These are phyloP conservation scores for Lonchura striata DNA, from an alignment of 2,113 vertebrate genomes.

Conservation along the genomic window DNA sequence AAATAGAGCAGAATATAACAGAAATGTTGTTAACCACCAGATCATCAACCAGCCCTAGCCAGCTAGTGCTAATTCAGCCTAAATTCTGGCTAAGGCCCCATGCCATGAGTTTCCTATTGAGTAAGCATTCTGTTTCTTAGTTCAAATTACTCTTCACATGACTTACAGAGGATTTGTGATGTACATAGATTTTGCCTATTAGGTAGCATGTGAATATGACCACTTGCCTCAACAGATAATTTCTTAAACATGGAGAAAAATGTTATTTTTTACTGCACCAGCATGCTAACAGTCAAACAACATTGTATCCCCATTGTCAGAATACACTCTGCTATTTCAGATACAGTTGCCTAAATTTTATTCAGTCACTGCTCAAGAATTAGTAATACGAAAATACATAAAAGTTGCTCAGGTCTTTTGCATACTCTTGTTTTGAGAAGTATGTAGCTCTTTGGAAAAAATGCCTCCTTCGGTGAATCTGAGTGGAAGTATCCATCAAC, in stretches of 20 bases:
- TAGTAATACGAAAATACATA: background rate
- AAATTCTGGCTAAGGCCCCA: background rate
- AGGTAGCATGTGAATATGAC: background rate
- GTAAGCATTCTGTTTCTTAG: background rate
- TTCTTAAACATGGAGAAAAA: background rate
- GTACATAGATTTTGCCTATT: background rate
- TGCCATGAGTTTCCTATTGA: background rate
- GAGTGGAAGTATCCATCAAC: background rate
- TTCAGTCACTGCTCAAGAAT: background rate
- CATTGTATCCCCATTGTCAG: background rate
- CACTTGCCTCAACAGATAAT: background rate
- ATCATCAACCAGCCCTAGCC: background rate
- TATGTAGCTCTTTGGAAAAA: background rate
- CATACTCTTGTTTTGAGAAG: background rate
- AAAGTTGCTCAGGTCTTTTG: background rate
- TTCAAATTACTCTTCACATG: background rate
- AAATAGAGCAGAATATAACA: background rate
- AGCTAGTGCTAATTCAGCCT: background rate
- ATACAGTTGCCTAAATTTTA: background rate
- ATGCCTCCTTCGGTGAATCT: fast-evolving
- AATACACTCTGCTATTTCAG: background rate
- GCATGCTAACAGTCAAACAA: background rate
- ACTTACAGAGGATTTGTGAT: background rate
- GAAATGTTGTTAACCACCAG: background rate
- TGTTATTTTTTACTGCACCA: background rate